phyloP scores from a whole-genome alignment of 2,888 invertebrate genomes.

The Athalia circularis region DNA sequence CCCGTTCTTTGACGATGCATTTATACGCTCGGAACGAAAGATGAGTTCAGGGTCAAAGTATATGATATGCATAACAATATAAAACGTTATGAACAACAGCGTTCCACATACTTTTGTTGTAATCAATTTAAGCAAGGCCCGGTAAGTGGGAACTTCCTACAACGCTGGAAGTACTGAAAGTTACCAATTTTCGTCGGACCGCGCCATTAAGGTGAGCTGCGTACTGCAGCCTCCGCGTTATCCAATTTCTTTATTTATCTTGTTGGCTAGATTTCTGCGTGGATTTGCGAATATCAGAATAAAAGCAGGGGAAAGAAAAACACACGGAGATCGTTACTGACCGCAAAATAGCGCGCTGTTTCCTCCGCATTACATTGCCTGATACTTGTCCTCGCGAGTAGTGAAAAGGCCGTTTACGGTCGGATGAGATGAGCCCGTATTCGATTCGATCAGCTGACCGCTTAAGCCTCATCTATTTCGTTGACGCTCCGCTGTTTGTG shows the following conservation, averaged over 20 bases:
- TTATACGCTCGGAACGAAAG: conserved; percentile 14
- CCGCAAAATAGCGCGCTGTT: neutral
- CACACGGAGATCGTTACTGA: too few species aligned
- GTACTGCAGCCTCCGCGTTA: too few species aligned
- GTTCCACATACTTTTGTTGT: conserved; percentile 33
- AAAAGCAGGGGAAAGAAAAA: too few species aligned
- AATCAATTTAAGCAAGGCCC: conserved; percentile 33
- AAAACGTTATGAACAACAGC: neutral
- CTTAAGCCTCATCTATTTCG: conserved; percentile 38
- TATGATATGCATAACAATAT: neutral
- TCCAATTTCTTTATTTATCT: too few species aligned
- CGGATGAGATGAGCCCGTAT: conserved; percentile 8
- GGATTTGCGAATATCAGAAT: too few species aligned
- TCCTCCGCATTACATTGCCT: neutral
- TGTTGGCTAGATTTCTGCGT: too few species aligned
- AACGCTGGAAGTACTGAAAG: neutral
- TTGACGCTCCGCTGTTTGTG: conserved; percentile 28
- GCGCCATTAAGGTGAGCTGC: too few species aligned
- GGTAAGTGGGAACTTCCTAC: conserved; percentile 38
- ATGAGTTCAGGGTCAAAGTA: conserved; percentile 24
- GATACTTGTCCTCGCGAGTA: neutral
- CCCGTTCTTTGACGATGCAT: neutral
- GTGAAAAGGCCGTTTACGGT: neutral
- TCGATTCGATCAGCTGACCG: conserved; percentile 43
- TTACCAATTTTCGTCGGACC: neutral